Conservation (phyloP, 2,888 invertebrate genomes). For the Pocota personata region DNA sequence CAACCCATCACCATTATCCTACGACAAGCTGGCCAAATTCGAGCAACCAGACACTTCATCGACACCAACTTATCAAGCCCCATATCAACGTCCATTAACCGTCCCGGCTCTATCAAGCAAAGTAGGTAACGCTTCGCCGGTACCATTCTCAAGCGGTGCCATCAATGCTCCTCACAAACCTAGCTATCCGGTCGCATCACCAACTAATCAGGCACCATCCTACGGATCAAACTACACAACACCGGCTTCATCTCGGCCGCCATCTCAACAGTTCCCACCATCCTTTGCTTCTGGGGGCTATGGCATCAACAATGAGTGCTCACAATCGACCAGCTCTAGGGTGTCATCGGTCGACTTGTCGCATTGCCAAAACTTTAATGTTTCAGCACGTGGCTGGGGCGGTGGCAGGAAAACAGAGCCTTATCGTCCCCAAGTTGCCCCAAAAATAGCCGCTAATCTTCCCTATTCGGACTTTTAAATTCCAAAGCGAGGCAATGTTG, state of each 20-base stretch:
- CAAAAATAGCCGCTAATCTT: conserved; percentile 37
- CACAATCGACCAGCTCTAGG: conserved; percentile 19
- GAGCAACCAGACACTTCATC: conserved; percentile 73
- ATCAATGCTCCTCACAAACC: conserved; percentile 21
- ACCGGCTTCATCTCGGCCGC: conserved; percentile 51
- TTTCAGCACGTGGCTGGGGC: conserved; percentile 92
- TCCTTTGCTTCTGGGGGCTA: not conserved
- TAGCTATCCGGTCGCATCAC: conserved; percentile 26
- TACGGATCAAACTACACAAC: conserved; percentile 32
- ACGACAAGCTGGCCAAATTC: conserved; percentile 80
- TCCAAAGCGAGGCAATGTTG: conserved; percentile 5
- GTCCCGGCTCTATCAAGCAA: conserved; percentile 41
- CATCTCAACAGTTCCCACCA: conserved; percentile 48
- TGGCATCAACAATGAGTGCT: conserved; percentile 2
- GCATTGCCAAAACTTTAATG: conserved; percentile 87
- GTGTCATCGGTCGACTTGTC: conserved; percentile 72
- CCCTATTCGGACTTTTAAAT: conserved; percentile 72
- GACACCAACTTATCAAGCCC: conserved; percentile 41
- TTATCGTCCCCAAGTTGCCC: conserved; percentile 37
- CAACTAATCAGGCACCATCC: conserved; percentile 28
- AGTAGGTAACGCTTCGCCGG: conserved; percentile 78
- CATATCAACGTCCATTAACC: conserved; percentile 46
- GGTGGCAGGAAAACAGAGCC: conserved; percentile 44
- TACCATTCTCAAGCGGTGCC: conserved; percentile 75
- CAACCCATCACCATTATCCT: conserved; percentile 80